These are phyloP conservation scores for Trichogramma dendrolimi DNA, from an alignment of 2,888 invertebrate genomes.

Conservation along the genomic window DNA sequence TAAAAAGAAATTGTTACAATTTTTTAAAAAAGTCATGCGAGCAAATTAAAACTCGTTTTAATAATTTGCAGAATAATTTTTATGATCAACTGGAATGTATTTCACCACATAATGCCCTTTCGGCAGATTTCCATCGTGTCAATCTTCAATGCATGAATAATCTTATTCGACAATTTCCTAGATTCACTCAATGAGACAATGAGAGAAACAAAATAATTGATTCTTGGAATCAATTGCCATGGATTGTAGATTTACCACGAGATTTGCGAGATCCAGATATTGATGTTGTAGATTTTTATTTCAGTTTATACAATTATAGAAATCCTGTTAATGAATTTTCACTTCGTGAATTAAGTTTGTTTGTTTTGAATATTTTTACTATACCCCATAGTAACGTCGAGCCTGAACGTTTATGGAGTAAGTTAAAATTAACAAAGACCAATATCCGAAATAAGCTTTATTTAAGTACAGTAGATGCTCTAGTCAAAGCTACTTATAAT, in stretches of 20 bases:
- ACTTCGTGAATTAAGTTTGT: neutral
- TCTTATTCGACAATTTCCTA: neutral
- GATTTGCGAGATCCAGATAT: neutral
- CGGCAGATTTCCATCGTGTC: neutral
- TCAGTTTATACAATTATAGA: neutral
- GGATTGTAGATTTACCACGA: neutral
- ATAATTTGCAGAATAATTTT: slow-evolving; percentile 6
- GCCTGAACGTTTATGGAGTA: slow-evolving; percentile 5
- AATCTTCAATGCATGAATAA: neutral
- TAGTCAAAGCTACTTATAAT: neutral
- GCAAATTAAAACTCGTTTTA: neutral
- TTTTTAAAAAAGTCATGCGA: slow-evolving; percentile 1
- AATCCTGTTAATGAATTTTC: neutral
- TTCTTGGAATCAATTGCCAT: neutral
- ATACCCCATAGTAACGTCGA: slow-evolving; percentile 6
- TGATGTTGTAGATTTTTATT: slow-evolving; percentile 1
- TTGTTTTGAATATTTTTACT: neutral
- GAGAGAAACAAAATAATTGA: neutral
- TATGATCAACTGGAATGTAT: slow-evolving; percentile 1
- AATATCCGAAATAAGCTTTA: neutral
- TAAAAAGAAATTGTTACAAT: neutral
- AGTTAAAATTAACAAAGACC: neutral
- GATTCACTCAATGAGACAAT: neutral
- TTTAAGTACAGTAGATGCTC: neutral
- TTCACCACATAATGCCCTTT: neutral